Percentiles rank a stretch among this genome's conserved stretches.
Evolutionary conservation across 2,113 vertebrate species (phyloP).

Genomic region (Pachycephala philippinensis): DNA sequence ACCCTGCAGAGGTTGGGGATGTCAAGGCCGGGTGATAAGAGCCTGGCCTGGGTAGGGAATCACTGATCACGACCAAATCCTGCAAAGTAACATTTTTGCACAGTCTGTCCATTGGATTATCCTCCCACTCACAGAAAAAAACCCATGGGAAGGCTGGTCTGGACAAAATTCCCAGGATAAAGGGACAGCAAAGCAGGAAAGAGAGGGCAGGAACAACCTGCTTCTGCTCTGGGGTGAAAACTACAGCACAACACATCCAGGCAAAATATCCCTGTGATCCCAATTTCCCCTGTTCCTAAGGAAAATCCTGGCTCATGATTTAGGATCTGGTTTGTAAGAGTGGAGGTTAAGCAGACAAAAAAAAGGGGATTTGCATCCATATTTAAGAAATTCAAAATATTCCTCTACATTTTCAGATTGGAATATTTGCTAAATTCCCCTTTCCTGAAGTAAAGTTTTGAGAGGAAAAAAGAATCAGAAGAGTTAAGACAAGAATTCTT

Average conservation of each 20-base stretch:
- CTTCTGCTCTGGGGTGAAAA: not conserved
- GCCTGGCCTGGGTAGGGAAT: not conserved
- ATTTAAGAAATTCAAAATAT: not conserved
- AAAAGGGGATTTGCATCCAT: not conserved
- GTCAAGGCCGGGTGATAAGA: not conserved
- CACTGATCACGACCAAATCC: not conserved
- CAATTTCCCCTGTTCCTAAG: not conserved
- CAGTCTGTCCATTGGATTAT: rapidly evolving
- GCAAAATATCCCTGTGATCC: not conserved
- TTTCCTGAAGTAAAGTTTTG: not conserved
- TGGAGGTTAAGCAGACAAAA: not conserved
- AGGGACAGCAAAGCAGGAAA: not conserved
- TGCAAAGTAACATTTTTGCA: not conserved
- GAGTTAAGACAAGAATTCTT: not conserved
- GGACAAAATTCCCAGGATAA: not conserved
- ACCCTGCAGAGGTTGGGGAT: not conserved
- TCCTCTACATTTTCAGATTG: not conserved
- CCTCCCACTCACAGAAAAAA: not conserved
- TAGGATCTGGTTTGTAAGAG: not conserved
- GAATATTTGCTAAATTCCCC: not conserved
- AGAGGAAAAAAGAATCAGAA: rapidly evolving
- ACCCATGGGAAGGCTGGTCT: not conserved
- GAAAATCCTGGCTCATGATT: not conserved
- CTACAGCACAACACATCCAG: not conserved
- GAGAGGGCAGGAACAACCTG: not conserved